Evolutionary conservation across 2,113 vertebrate species (phyloP).

Genomic region (Prochilodus magdalenae): DNA sequence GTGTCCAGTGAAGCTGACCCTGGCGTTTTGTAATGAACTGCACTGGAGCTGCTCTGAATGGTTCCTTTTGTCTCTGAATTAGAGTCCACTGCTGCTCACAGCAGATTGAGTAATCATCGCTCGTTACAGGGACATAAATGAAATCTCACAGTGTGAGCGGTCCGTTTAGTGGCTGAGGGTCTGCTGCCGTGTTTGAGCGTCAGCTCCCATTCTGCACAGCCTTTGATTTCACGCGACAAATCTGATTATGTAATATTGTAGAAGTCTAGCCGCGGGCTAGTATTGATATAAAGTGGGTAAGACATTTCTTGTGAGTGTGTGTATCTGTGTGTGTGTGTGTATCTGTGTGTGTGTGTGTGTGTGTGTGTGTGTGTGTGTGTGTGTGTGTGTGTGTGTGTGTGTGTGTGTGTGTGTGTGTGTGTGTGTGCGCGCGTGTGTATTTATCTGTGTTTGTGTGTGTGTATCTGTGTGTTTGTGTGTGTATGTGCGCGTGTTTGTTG

Average conservation of each 20-base stretch:
- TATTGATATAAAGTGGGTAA: not conserved
- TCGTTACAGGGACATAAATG: slow-evolving; percentile 4
- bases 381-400: no score
- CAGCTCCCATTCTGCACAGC: not conserved
- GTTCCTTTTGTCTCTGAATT: slow-evolving; percentile 39
- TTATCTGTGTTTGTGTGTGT: no score
- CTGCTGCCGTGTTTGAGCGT: not conserved
- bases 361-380: no score
- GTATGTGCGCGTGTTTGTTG: no score
- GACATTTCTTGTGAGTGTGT: not conserved
- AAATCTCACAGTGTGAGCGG: not conserved
- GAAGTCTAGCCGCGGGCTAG: not conserved
- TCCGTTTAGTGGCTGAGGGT: not conserved
- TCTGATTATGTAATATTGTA: not conserved
- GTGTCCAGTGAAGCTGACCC: not conserved
- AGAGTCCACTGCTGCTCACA: slow-evolving; percentile 5
- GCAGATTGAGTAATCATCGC: slow-evolving; percentile 14
- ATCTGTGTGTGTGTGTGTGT: no score
- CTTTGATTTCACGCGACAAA: not conserved
- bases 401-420: no score
- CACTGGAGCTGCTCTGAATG: slow-evolving; percentile 35
- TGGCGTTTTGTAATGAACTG: not conserved
- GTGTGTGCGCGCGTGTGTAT: no score
- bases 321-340: no score
- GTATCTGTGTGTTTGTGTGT: no score